Evolutionary conservation across 2,888 invertebrate genomes (phyloP).

Genomic region (Thelaira solivaga): DNA sequence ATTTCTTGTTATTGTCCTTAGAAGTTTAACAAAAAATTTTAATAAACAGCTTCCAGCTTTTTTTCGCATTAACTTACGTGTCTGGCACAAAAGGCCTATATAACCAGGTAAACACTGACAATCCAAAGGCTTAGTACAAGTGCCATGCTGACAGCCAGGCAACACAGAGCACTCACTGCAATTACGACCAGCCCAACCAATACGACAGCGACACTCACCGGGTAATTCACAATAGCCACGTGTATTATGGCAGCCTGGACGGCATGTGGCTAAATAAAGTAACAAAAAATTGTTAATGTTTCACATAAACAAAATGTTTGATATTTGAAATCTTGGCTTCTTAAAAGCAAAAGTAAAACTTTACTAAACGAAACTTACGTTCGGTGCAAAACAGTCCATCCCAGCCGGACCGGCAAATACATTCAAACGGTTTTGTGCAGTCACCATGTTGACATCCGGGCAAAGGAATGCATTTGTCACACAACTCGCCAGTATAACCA

Average conservation of each 20-base stretch:
- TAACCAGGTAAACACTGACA: slow-evolving; percentile 95
- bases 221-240: slow-evolving; percentile 92
- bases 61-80: slow-evolving; percentile 81
- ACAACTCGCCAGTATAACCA: slow-evolving; percentile 90
- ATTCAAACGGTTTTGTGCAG: slow-evolving; percentile 91
- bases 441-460: slow-evolving; percentile 92
- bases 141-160: slow-evolving; percentile 94
- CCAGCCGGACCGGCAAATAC: slow-evolving; percentile 91
- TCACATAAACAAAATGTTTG: neutral
- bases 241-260: slow-evolving; percentile 89
- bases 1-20: neutral
- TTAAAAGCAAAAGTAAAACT: no score
- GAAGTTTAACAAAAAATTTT: slow-evolving; percentile 1
- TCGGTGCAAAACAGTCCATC: slow-evolving; percentile 92
- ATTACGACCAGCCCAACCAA: slow-evolving; percentile 93
- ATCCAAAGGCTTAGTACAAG: slow-evolving; percentile 91
- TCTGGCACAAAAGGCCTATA: slow-evolving; percentile 91
- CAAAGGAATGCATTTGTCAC: slow-evolving; percentile 90
- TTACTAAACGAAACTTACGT: slow-evolving; percentile 82
- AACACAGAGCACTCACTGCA: slow-evolving; percentile 92
- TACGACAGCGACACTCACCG: slow-evolving; percentile 90
- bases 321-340: no score
- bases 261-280: slow-evolving; percentile 88
- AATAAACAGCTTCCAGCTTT: neutral
- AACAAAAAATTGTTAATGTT: no score